Conservation (phyloP, 2,113 vertebrate genomes). For the Thomomys bottae region DNA sequence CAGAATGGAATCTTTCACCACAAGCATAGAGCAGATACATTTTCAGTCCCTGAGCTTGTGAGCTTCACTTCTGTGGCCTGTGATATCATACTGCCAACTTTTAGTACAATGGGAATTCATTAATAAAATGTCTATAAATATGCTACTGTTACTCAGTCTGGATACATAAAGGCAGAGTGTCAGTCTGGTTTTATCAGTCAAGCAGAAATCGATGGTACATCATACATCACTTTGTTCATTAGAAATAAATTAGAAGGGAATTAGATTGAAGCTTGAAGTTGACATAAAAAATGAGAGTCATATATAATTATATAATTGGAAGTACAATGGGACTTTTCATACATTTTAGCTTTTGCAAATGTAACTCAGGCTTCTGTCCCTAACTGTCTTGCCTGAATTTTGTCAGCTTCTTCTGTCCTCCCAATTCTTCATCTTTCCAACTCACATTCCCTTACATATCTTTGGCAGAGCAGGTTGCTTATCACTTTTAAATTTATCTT, state of each 20-base stretch:
- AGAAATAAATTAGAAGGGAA: constrained; percentile 32
- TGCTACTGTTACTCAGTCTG: neutral
- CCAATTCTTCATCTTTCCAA: neutral
- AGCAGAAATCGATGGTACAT: neutral
- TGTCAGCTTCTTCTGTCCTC: neutral
- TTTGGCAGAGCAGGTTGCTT: constrained; percentile 36
- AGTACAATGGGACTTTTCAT: constrained; percentile 6
- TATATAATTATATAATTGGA: neutral
- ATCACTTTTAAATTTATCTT: constrained; percentile 53
- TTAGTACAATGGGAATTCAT: neutral
- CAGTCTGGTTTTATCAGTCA: neutral
- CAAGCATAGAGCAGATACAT: constrained; percentile 2
- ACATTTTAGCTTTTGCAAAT: constrained; percentile 42
- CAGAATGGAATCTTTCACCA: constrained; percentile 1
- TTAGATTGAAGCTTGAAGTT: neutral
- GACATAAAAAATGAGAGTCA: neutral
- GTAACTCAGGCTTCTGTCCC: neutral
- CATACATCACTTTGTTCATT: neutral
- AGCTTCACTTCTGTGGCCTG: neutral
- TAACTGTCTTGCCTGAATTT: neutral
- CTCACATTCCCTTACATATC: neutral
- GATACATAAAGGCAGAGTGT: neutral
- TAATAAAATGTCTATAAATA: neutral
- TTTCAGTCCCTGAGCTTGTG: neutral
- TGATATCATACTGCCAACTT: accelerated